These are phyloP conservation scores for Cataglyphis albicans DNA, from an alignment of 2,888 invertebrate species.

Conservation along the genomic window DNA sequence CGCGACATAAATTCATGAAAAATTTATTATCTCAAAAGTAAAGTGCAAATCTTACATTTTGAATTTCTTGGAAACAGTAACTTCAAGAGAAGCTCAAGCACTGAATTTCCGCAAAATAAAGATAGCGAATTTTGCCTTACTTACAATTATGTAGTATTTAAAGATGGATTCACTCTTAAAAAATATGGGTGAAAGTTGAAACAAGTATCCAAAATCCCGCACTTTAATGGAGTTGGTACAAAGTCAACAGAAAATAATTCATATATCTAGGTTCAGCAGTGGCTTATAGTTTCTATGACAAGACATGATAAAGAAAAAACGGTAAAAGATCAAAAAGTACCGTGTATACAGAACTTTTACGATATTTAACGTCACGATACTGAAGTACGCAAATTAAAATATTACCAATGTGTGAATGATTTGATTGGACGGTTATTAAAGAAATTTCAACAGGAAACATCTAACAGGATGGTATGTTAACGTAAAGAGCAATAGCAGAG, in stretches of 20 bases:
- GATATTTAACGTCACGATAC: not conserved
- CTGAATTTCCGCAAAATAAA: not conserved
- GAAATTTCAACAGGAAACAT: no score
- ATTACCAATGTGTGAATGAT: not conserved
- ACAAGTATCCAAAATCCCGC: not conserved
- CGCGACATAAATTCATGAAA: not conserved
- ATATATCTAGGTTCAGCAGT: not conserved
- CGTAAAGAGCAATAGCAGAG: not conserved
- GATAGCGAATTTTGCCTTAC: not conserved
- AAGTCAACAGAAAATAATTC: not conserved
- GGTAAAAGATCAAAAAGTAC: not conserved
- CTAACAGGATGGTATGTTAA: not conserved
- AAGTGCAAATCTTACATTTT: not conserved
- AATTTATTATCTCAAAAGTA: not conserved
- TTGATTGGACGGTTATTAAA: conserved; percentile 15
- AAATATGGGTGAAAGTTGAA: not conserved
- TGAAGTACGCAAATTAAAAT: not conserved
- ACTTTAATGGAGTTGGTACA: not conserved
- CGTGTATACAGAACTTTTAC: not conserved
- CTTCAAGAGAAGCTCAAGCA: not conserved
- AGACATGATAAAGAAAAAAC: not conserved
- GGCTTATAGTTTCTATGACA: not conserved
- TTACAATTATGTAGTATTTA: not conserved
- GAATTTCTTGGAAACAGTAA: conserved; percentile 28
- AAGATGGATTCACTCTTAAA: not conserved